Base-by-base conservation (phyloP, 2,888 invertebrate genomes). In the Ceriagrion tenellum region DNA sequence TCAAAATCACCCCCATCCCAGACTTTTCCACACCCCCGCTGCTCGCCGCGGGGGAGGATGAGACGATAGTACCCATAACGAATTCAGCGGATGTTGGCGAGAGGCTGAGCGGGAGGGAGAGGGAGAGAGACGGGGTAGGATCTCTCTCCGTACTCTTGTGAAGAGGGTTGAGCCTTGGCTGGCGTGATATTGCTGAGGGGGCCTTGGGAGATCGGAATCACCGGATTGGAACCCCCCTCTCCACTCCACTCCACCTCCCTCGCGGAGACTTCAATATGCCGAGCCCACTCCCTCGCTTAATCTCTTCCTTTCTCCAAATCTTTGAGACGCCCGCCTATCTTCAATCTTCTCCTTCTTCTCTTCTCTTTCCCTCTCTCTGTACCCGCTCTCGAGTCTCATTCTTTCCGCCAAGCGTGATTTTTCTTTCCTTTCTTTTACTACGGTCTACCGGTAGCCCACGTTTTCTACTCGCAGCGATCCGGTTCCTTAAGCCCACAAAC, bases 231-330 rank as follows among this genome's bases (percentile, higher is more conserved):
- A 35, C 40, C 88, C 18, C 47, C 35, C 88, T 88, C 88, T n/a
- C n/a, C n/a, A n/a, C n/a, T n/a, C 55, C 47, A 23, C 59, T 59
- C 59, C 59, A 10, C 59, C 20, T 59, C 18, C 6, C 59, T 16
- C 40, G 6, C 40, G 88, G 88, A 26, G 88, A 89, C 47, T 89
- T 89, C 89, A 89, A 89, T 89, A 89, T 89, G 89, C 55, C 55
- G 89, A 13, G 35, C 55, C 89, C 89, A 10, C 20, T 18, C n/a
- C 4, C 81, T 81, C 81, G 13, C 81, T 81, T 81, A 81, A 81
- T 81, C 81, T 81, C 81, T 81, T 81, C 81, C 81, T 81, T 81
- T 81, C 81, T 81, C 81, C 81, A 35, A 81, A 81, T 81, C 81
- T 81, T 35, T 13, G 35, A 81, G 81, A 81, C 81, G 81, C 18